Conservation (phyloP, 2,797 vertebrate genomes). For the Rhabdomys pumilio region DNA sequence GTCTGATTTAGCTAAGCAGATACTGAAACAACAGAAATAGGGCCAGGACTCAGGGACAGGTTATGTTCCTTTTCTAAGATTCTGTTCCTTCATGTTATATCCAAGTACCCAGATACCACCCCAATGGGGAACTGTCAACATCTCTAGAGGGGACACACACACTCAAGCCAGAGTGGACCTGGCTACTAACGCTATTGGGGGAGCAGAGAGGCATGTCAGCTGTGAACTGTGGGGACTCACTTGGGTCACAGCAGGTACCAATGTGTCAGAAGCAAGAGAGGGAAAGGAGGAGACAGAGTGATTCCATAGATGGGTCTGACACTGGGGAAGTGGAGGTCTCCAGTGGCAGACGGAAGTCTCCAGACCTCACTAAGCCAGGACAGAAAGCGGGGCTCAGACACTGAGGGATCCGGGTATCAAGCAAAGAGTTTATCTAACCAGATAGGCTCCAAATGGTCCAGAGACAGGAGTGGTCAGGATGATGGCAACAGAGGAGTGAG, state of each 20-base stretch:
- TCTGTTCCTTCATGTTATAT: neutral
- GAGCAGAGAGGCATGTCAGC: neutral
- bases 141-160: neutral
- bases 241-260: neutral
- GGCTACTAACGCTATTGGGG: neutral
- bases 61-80: neutral
- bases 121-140: too few relatives aligned
- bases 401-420: fast-evolving
- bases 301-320: too few relatives aligned
- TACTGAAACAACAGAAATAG: neutral
- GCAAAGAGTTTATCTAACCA: neutral
- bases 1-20: neutral
- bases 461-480: too few relatives aligned
- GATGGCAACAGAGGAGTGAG: neutral
- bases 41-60: neutral
- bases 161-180: too few relatives aligned
- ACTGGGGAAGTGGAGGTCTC: too few relatives aligned
- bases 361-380: neutral
- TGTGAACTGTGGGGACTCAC: too few relatives aligned
- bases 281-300: neutral
- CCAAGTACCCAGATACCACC: neutral
- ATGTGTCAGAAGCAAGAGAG: neutral
- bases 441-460: neutral
- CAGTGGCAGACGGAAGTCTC: neutral
- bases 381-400: fast-evolving